Percentiles rank a stretch among this genome's conserved stretches.
Evolutionary conservation across 1,140 invertebrate species (phyloP).

Genomic region (Orussus abietinus): DNA sequence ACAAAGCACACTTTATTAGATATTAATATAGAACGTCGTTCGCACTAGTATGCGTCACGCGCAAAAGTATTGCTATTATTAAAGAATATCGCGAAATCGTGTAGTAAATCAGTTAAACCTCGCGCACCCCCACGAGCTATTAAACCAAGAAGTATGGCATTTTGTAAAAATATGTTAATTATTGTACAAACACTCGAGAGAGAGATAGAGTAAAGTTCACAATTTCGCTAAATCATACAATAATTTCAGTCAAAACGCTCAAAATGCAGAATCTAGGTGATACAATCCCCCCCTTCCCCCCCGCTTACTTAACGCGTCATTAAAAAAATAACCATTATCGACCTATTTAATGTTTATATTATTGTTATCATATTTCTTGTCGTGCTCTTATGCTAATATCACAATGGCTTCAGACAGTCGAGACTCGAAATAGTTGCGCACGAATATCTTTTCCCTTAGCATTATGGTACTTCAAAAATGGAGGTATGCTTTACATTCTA

Average conservation of each 20-base stretch:
- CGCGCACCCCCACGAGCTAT: no score
- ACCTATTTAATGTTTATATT: slow-evolving; percentile 27
- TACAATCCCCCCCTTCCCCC: no score
- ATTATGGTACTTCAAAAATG: slow-evolving; percentile 20
- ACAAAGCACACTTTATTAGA: slow-evolving; percentile 18
- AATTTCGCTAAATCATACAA: background rate
- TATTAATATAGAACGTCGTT: slow-evolving; percentile 1
- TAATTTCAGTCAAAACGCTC: slow-evolving; percentile 27
- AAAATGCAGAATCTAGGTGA: slow-evolving; percentile 27
- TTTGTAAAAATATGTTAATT: slow-evolving; percentile 12
- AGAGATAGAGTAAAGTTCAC: background rate
- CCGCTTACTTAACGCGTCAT: no score
- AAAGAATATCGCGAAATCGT: background rate
- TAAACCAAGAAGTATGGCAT: no score
- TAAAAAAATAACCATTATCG: slow-evolving; percentile 41
- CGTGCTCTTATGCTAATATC: slow-evolving; percentile 47
- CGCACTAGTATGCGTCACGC: no score
- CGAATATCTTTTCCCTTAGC: slow-evolving; percentile 3
- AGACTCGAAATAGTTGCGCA: slow-evolving; percentile 18
- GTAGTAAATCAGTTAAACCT: background rate
- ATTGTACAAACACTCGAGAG: slow-evolving; percentile 9
- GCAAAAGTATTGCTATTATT: background rate
- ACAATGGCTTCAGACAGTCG: slow-evolving; percentile 47
- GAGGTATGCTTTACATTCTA: slow-evolving; percentile 1
- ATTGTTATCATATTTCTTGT: slow-evolving; percentile 31